Evolutionary conservation across 2,888 invertebrate genomes (phyloP).

Genomic region (Amaurobius ferox): DNA sequence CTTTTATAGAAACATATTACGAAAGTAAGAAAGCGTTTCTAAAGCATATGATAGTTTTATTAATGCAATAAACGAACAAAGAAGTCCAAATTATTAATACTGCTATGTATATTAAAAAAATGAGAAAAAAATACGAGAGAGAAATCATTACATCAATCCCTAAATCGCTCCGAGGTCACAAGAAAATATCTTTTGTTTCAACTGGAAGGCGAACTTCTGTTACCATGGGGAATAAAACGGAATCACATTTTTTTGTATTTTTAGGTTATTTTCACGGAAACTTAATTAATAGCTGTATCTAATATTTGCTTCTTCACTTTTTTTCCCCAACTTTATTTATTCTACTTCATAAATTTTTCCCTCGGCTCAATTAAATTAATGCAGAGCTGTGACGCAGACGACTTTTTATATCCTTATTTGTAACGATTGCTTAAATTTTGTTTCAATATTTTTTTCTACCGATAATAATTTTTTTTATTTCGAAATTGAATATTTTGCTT

Average conservation of each 20-base stretch:
- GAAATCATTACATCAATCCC: slow-evolving; percentile 9
- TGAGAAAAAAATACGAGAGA: background rate
- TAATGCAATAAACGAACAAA: too few relatives aligned
- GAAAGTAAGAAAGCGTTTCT: too few relatives aligned
- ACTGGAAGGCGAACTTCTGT: background rate
- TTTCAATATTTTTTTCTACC: too few relatives aligned
- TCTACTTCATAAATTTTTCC: slow-evolving; percentile 5
- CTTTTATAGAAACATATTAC: too few relatives aligned
- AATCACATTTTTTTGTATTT: slow-evolving; percentile 9
- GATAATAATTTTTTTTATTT: too few relatives aligned
- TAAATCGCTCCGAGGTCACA: background rate
- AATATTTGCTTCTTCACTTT: slow-evolving; percentile 25
- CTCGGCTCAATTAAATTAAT: background rate
- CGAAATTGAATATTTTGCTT: too few relatives aligned
- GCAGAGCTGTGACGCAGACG: background rate
- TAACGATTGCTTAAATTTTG: too few relatives aligned
- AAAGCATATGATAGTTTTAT: too few relatives aligned
- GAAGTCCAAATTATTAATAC: too few relatives aligned
- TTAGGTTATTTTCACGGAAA: slow-evolving; percentile 26
- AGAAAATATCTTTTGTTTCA: slow-evolving; percentile 8
- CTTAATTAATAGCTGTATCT: slow-evolving; percentile 37
- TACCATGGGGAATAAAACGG: slow-evolving; percentile 16
- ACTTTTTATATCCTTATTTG: background rate
- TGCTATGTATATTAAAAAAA: too few relatives aligned
- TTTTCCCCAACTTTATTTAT: background rate